Base-by-base conservation (phyloP, 2,797 vertebrate species). In the Onychomys leucogaster region DNA sequence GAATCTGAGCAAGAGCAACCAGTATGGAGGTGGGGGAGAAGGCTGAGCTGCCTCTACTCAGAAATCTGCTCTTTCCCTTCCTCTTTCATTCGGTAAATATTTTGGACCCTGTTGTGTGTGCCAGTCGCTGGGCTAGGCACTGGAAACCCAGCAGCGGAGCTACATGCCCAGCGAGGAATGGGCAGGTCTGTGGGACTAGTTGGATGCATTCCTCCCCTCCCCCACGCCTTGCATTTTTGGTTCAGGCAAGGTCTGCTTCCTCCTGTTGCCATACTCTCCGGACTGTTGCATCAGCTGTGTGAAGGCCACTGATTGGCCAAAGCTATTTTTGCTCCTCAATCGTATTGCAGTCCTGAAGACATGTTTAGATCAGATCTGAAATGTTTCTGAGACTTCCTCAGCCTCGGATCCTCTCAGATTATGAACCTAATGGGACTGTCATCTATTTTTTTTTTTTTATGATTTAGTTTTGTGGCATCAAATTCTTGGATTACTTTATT, bases 301-400 rank as follows among this genome's bases (percentile, higher is more conserved):
- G 90, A 89, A 97, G 85, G 95, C 49, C 77, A 90, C 95, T 91
- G 94, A 97, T 96, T 97, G 97, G 96, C 41, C 94, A 80, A 93
- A 95, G 88, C 94, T 93, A 82, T 94, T 95, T 96, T 94, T 90
- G 95, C 83, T 96, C 89, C 46, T 97, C 93, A 94, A 76, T 97
- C 91, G 82, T 87, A 52, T 88, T 89, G 67, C 82, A 97, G 93
- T 88, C 65, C 63, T 61, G 63, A 89, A 94, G 92, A 92, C 57
- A 76, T 4, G 0, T 89, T 84, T 96, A 91, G 88, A 92, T 65
- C 90, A 69, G 65, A 71, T 88, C 82, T 94, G 76, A 96, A 94
- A 95, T 75, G 43, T 88, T 95, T 96, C 83, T 86, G 86, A 96
- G 78, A 55, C 94, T 94, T 92, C 73, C 49, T 93, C 77, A 19